Conservation (phyloP, 2,113 vertebrate genomes). For the Talpa occidentalis region DNA sequence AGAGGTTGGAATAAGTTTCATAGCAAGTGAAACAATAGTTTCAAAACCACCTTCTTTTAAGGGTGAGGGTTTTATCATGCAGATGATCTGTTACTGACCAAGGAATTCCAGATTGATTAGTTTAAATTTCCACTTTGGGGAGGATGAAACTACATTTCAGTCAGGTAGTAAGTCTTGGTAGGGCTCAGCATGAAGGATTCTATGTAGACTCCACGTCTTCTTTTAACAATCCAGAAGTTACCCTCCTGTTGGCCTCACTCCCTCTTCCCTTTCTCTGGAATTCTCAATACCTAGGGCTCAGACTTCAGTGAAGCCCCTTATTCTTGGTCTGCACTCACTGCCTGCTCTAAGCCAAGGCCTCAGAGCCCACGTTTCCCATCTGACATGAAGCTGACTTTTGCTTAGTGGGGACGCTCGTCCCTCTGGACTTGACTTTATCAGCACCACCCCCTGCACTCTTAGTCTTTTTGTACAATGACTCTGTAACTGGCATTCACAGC, state of each 20-base stretch:
- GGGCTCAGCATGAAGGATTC: not conserved
- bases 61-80: not conserved
- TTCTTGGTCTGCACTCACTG: not conserved
- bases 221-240: not conserved
- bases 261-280: not conserved
- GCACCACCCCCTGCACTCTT: conserved; percentile 40
- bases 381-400: conserved; percentile 80
- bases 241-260: accelerated
- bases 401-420: conserved; percentile 66
- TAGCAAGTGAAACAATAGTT: not conserved
- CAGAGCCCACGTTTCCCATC: conserved; percentile 63
- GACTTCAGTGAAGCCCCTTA: not conserved
- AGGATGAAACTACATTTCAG: not conserved
- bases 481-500: conserved; percentile 74
- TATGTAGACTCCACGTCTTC: not conserved
- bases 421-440: conserved; percentile 77
- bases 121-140: not conserved
- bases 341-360: not conserved
- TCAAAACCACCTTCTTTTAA: not conserved
- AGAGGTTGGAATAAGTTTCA: not conserved
- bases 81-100: not conserved
- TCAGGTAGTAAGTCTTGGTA: not conserved
- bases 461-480: conserved; percentile 55
- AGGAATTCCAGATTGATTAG: not conserved
- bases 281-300: not conserved